Base-by-base conservation (phyloP, 2,888 invertebrate genomes). In the Tolmerus cingulatus region DNA sequence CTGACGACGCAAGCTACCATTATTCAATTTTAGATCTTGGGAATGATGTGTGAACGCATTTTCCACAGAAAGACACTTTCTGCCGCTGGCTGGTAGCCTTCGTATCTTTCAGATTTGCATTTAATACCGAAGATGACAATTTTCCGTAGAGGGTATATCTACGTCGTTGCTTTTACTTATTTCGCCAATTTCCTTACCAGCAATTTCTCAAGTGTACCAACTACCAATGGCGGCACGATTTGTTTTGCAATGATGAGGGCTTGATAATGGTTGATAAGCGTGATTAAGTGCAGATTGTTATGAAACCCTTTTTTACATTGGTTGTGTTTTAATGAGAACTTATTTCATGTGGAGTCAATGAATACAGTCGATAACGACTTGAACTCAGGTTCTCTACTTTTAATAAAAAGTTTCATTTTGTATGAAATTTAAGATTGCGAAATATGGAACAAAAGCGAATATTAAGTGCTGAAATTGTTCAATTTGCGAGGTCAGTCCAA, bases 11-110 rank as follows among this genome's bases (percentile, higher is more conserved):
- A 40, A 43, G 19, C 9, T 77, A 34, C 78, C 78, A 78, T 78
- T 78, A 78, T 78, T 78, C 78, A 78, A 78, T 78, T 78, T 78
- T 43, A 78, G 78, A 78, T 78, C 43, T 78, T 78, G 78, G 37
- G 78, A 78, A 34, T 78, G 37, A 78, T 78, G 78, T 78, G 78
- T 78, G 78, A 78, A 78, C 78, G 78, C 78, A 78, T 78, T 78
- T 78, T 78, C 78, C 43, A 78, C 43, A 78, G 78, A 4, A 34
- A 78, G 40, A 30, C 40, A 43, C 77, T 16, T 4, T 19, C 16
- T n/a, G 51, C 2, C n/a, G 40, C 34, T 16, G 77, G 30, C 12
- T 55, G 55, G n/a, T 55, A 55, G n/a, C 19, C 66, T 66, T 66
- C 43, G 37, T 19, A 16, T 43, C 78, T 78, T 43, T n/a, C 37